phyloP scores from a whole-genome alignment of 1,140 invertebrate species.

The Drosophila pachea region DNA sequence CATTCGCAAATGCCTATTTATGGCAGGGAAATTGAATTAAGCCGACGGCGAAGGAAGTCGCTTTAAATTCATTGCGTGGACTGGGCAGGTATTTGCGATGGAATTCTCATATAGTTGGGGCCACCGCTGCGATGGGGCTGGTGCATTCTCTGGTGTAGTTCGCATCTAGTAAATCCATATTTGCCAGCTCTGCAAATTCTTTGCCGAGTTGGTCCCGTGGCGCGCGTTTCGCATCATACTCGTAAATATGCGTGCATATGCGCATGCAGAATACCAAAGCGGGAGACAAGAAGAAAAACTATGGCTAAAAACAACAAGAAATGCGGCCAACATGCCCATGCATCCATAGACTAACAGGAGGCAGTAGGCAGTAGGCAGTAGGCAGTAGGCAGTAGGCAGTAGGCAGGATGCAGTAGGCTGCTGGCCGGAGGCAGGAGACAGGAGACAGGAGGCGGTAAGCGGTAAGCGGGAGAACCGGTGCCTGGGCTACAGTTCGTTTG shows the following conservation, averaged over 20 bases:
- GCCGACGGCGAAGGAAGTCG: not conserved
- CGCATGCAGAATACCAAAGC: conserved; percentile 44
- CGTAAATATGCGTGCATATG: conserved; percentile 67
- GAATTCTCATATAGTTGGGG: conserved; percentile 20
- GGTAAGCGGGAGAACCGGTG: conserved; percentile 6
- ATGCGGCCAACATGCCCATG: conserved; percentile 25
- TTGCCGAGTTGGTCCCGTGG: conserved; percentile 26
- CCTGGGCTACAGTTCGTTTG: conserved; percentile 55
- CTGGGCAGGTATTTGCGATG: not conserved
- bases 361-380: conserved; percentile 1
- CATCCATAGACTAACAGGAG: conserved; percentile 3
- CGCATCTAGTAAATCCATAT: conserved; percentile 16
- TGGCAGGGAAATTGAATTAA: conserved; percentile 1
- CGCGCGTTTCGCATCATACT: conserved; percentile 38
- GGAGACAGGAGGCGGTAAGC: conserved; percentile 10
- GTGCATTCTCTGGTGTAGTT: not conserved
- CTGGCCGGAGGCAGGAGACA: not conserved
- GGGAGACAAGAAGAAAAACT: not conserved
- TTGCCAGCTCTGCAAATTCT: conserved; percentile 32
- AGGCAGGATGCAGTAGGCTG: not conserved
- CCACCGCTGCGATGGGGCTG: conserved; percentile 1
- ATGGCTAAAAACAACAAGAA: conserved; percentile 6
- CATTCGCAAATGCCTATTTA: not conserved
- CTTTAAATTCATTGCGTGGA: conserved; percentile 2
- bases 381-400: not conserved